phyloP scores from a whole-genome alignment of 1,140 invertebrate species.

The Zaprionus taronus region DNA sequence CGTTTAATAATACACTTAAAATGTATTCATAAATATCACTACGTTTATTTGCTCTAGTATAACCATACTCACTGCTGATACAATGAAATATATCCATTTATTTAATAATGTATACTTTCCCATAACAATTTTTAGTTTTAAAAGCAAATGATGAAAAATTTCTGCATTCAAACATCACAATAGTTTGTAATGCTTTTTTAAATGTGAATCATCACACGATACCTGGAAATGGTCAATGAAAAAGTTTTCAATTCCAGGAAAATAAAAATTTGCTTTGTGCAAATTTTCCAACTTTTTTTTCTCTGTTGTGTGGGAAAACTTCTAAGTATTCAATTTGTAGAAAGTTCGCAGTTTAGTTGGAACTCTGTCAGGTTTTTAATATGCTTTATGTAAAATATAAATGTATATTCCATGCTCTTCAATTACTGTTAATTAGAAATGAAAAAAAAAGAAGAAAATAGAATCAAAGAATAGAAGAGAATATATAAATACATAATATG shows the following conservation, averaged over 20 bases:
- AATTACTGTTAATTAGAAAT: conserved; percentile 13
- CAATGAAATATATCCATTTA: too few species aligned
- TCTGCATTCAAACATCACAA: background rate
- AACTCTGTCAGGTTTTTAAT: background rate
- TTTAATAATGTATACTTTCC: too few species aligned
- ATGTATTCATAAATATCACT: too few species aligned
- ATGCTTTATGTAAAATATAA: background rate
- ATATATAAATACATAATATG: background rate
- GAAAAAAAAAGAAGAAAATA: background rate
- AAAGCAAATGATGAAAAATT: background rate
- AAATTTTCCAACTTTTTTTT: background rate
- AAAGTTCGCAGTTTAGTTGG: background rate
- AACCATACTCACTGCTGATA: too few species aligned
- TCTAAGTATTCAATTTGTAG: background rate
- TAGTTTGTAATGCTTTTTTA: background rate
- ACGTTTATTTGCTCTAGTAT: too few species aligned
- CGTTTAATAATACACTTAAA: too few species aligned
- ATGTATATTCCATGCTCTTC: background rate
- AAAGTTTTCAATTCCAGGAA: background rate
- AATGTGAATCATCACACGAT: background rate
- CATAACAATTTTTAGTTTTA: background rate
- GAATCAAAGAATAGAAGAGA: background rate
- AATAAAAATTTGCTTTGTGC: background rate
- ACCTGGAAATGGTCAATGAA: background rate
- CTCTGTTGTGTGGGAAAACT: background rate